Conservation (phyloP, 2,888 invertebrate species). For the Pseudoips prasinana region DNA sequence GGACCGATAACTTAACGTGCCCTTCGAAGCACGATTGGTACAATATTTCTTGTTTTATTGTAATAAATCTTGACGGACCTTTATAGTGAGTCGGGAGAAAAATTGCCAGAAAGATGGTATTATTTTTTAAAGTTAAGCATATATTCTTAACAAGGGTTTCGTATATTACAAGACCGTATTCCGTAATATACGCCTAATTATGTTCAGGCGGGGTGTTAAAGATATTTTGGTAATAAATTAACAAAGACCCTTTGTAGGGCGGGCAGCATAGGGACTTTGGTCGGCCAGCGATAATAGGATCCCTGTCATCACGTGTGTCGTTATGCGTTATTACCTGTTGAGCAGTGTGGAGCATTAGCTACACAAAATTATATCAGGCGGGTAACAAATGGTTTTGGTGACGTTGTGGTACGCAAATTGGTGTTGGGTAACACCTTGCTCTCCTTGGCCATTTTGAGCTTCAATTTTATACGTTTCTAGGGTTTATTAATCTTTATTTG, state of each 20-base stretch:
- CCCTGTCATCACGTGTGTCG: constrained; percentile 54
- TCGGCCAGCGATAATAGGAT: constrained; percentile 54
- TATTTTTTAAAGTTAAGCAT: no score
- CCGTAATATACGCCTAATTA: constrained; percentile 45
- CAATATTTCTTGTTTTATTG: no score
- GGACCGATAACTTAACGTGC: no score
- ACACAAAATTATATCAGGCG: constrained; percentile 20
- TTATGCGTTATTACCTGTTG: constrained; percentile 58
- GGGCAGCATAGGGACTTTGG: constrained; percentile 55
- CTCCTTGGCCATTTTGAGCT: no score
- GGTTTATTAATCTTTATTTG: no score
- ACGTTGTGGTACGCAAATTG: constrained; percentile 12
- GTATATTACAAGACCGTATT: constrained; percentile 17
- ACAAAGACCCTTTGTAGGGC: constrained; percentile 48
- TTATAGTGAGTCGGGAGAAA: no score
- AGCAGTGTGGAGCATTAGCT: constrained; percentile 48
- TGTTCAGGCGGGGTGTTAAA: constrained; percentile 44
- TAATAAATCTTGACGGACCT: no score
- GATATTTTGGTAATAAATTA: constrained; percentile 62
- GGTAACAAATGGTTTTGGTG: constrained; percentile 9
- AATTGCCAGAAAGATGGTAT: no score
- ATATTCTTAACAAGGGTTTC: no score
- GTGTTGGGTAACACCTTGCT: constrained; percentile 6
- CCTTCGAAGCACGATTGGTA: no score
- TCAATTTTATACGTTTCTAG: no score